These are phyloP conservation scores for Rhopalosiphum nymphaeae DNA, from an alignment of 2,888 invertebrate genomes.

Conservation along the genomic window DNA sequence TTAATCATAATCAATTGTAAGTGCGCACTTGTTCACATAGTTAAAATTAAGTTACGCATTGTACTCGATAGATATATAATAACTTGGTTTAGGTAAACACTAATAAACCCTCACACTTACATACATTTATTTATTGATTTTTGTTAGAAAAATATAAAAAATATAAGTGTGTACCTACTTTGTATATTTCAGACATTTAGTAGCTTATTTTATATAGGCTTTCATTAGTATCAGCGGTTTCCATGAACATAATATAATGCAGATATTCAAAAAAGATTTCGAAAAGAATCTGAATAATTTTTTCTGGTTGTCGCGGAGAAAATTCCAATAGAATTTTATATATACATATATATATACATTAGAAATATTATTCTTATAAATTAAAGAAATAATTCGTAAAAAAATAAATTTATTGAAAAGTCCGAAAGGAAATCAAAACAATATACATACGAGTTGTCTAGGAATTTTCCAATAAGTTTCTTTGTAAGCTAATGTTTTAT, in stretches of 20 bases:
- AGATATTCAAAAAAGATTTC: background rate
- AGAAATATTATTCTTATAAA: background rate
- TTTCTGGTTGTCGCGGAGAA: too few relatives aligned
- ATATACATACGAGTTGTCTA: background rate
- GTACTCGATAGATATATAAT: background rate
- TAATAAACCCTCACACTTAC: background rate
- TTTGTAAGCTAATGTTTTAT: slow-evolving; percentile 31
- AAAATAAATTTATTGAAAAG: background rate
- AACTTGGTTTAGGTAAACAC: background rate
- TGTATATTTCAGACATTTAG: background rate
- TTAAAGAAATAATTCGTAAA: background rate
- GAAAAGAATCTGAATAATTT: background rate
- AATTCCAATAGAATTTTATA: background rate
- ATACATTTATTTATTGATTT: background rate
- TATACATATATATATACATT: background rate
- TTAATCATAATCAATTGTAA: background rate
- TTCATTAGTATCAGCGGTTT: background rate
- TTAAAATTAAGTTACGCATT: background rate
- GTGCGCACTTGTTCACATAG: background rate
- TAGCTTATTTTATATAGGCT: background rate
- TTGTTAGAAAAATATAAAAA: background rate
- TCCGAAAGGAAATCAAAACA: slow-evolving; percentile 11
- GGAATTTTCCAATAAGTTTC: background rate
- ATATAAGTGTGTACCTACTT: background rate
- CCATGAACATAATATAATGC: background rate